Evolutionary conservation across 2,888 invertebrate genomes (phyloP).

Genomic region (Yponomeuta sedellus): DNA sequence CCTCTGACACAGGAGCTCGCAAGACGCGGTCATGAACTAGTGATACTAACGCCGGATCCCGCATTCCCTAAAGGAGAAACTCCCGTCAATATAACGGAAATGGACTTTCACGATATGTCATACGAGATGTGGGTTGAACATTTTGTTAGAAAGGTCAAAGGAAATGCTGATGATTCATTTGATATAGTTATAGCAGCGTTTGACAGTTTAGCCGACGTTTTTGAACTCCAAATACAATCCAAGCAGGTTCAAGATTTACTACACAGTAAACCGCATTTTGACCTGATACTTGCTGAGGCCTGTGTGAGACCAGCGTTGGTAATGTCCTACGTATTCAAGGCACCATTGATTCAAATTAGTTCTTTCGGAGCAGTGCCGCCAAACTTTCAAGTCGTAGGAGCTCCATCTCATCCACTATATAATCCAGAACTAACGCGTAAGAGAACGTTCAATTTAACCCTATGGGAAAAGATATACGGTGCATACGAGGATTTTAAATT

Average conservation of each 20-base stretch:
- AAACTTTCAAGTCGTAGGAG: not conserved
- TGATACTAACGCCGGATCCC: slow-evolving; percentile 8
- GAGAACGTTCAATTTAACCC: not conserved
- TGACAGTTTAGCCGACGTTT: not conserved
- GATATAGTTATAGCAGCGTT: not conserved
- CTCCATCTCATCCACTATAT: slow-evolving; percentile 4
- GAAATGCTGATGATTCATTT: not conserved
- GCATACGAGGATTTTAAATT: not conserved
- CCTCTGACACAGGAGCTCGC: slow-evolving; percentile 8
- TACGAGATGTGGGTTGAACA: not conserved
- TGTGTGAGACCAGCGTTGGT: not conserved
- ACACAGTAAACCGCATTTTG: slow-evolving; percentile 6
- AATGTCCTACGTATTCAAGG: slow-evolving; percentile 8
- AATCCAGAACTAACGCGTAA: slow-evolving; percentile 1
- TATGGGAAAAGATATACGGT: slow-evolving; percentile 10
- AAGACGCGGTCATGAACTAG: slow-evolving; percentile 4
- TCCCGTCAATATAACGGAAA: slow-evolving; percentile 5
- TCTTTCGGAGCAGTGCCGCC: not conserved
- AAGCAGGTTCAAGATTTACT: slow-evolving; percentile 9
- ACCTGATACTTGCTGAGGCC: slow-evolving; percentile 2
- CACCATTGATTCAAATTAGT: slow-evolving; percentile 8
- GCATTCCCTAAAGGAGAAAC: slow-evolving; percentile 1
- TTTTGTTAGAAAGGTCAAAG: not conserved
- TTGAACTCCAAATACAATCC: not conserved
- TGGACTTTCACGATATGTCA: not conserved